Percentiles rank a stretch among this genome's conserved stretches.
These are phyloP conservation scores for Drosophila ustulata DNA, from an alignment of 2,888 invertebrate species.

Conservation along the genomic window DNA sequence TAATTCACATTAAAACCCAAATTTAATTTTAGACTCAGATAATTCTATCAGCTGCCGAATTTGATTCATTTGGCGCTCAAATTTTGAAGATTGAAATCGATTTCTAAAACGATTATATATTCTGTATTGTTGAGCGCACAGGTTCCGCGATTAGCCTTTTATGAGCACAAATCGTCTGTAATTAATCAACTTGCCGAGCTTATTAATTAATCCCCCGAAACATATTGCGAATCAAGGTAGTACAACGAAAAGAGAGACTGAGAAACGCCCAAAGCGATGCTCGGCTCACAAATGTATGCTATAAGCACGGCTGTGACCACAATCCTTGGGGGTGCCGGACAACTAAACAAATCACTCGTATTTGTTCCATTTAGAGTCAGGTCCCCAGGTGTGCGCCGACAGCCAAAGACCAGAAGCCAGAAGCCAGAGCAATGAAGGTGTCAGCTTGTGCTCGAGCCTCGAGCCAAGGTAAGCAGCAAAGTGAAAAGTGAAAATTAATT, in stretches of 20 bases:
- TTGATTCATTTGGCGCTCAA: no score
- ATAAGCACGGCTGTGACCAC: not conserved
- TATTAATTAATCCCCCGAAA: not conserved
- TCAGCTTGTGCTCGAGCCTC: conserved; percentile 33
- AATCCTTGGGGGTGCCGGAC: not conserved
- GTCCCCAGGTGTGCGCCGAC: not conserved
- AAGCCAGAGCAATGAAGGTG: conserved; percentile 32
- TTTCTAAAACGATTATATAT: no score
- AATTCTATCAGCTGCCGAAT: no score
- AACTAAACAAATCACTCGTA: conserved; percentile 1
- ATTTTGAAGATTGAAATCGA: no score
- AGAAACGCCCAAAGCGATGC: not conserved
- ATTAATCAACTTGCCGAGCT: not conserved
- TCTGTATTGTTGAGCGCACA: no score
- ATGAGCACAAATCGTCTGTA: not conserved
- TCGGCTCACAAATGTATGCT: conserved; percentile 2
- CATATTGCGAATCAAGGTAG: no score
- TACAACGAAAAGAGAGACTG: no score
- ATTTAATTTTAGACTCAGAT: no score
- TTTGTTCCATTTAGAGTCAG: conserved; percentile 4
- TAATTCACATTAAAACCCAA: no score
- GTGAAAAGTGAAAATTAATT: conserved; percentile 71
- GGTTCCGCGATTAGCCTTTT: no score
- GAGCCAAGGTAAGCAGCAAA: conserved; percentile 51
- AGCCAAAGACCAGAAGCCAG: not conserved